Evolutionary conservation across 2,888 invertebrate genomes (phyloP), one percentile per base, ranked within the genome.

Genomic region (Pyrrhia umbra): DNA sequence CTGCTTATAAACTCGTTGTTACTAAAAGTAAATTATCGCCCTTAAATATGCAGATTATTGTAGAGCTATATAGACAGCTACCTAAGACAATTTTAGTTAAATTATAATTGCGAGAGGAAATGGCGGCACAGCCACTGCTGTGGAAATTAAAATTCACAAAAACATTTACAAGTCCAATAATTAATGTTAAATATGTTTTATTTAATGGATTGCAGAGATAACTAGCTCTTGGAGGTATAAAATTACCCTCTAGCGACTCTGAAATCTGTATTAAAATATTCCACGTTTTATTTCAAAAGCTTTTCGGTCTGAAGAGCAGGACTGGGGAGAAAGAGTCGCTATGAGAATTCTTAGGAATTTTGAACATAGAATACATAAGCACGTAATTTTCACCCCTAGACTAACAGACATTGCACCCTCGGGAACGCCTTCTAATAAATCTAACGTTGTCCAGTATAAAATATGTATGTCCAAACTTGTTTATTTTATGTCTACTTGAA

Each of bases 381-480:
- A 47, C n/a, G 21, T 54, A 34, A 54, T 30, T 66, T n/a, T 13
- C 39, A 47, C 37, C 57, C 63, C 56, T 37, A 40, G 9, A 16
- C n/a, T 16, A 23, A 5, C 45, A 59, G 2, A 69, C 64, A 43
- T 49, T 52, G 34, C 66, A 71, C 52, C 72, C 66, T 59, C 34
- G 34, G 50, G 27, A 6, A 50, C 49, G 15, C 34, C 52, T 21
- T 70, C 45, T 30, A 64, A 71, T 69, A 69, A 45, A 69, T 70
- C 52, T 21, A 54, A 71, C 58, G 65, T 69, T 65, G 59, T 50
- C 34, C 71, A 54, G 39, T 34, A 58, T 58, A 42, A 54, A 54
- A 23, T 42, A 47, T 65, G 49, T 58, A 54, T 52, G 54, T 65
- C 49, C 40, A 59, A 59, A 65, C 57, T 58, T 45, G 45, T 69